These are phyloP conservation scores for Gisinianus flammeolus DNA, from an alignment of 2,888 invertebrate species.

Conservation along the genomic window DNA sequence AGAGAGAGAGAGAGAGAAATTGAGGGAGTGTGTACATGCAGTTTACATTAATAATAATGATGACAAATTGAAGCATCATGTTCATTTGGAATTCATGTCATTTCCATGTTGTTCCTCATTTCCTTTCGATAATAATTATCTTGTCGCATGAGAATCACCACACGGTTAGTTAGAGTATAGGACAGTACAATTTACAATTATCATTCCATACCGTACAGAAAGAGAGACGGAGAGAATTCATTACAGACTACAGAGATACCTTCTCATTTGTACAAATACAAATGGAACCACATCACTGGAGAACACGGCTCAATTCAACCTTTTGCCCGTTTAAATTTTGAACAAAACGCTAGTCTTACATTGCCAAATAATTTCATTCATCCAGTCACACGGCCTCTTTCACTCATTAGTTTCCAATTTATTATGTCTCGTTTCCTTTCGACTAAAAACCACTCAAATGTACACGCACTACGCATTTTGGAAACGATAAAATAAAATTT, in stretches of 20 bases:
- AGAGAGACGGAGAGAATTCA: neutral
- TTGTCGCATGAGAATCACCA: neutral
- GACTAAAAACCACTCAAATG: too few relatives aligned
- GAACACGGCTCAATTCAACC: neutral
- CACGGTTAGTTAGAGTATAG: too few relatives aligned
- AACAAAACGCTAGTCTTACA: too few relatives aligned
- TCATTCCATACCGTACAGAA: neutral
- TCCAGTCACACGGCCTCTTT: too few relatives aligned
- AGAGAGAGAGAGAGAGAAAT: neutral
- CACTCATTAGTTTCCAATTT: too few relatives aligned
- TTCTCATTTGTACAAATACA: neutral
- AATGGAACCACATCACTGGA: neutral
- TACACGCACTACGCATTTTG: too few relatives aligned
- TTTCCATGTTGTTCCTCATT: neutral
- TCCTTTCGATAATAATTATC: neutral
- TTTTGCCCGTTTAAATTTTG: neutral
- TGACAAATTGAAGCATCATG: too few relatives aligned
- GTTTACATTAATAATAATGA: too few relatives aligned
- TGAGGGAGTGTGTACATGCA: neutral
- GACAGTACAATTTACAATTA: neutral
- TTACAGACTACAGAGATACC: too few relatives aligned
- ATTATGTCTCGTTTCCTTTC: too few relatives aligned
- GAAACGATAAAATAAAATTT: too few relatives aligned
- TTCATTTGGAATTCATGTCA: neutral
- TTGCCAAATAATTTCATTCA: too few relatives aligned